phyloP scores from a whole-genome alignment of 1,140 invertebrate species.

The Pachypsylla venusta region DNA sequence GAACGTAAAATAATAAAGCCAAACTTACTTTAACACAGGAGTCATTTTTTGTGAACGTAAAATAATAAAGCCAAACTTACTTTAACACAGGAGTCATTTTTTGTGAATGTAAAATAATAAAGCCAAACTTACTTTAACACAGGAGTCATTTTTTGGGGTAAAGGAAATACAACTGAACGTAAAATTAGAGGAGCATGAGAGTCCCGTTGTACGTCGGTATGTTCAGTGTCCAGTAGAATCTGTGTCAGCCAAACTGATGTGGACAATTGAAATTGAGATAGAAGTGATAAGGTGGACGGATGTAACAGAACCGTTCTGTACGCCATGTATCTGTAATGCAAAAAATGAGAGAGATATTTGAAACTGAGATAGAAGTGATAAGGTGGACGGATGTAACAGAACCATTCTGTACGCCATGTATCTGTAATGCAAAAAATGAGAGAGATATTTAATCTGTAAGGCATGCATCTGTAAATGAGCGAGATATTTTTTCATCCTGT shows the following conservation, averaged over 20 bases:
- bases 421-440: slow-evolving; percentile 31
- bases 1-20: slow-evolving; percentile 9
- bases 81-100: slow-evolving; percentile 7
- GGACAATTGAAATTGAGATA: slow-evolving; percentile 60
- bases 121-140: slow-evolving; percentile 44
- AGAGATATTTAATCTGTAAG: slow-evolving; percentile 29
- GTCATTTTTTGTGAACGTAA: slow-evolving; percentile 49
- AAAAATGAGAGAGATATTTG: slow-evolving; percentile 30
- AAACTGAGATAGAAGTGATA: slow-evolving; percentile 54
- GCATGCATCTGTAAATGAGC: too few relatives aligned
- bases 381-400: slow-evolving; percentile 50
- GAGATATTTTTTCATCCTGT: too few relatives aligned
- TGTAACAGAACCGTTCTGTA: slow-evolving; percentile 55
- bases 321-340: slow-evolving; percentile 41
- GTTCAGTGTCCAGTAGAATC: slow-evolving; percentile 41
- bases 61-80: slow-evolving; percentile 34
- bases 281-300: slow-evolving; percentile 45
- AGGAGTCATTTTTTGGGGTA: slow-evolving; percentile 41
- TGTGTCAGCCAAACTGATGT: slow-evolving; percentile 74
- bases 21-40: slow-evolving; percentile 40
- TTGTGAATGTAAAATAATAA: too few relatives aligned
- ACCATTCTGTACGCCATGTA: slow-evolving; percentile 50
- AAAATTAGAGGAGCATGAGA: slow-evolving; percentile 40
- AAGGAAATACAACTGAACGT: slow-evolving; percentile 44
- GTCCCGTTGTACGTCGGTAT: slow-evolving; percentile 18